Evolutionary conservation across 2,797 vertebrate species (phyloP), one percentile per base, ranked within the genome.

Genomic region (Alectoris magna): DNA sequence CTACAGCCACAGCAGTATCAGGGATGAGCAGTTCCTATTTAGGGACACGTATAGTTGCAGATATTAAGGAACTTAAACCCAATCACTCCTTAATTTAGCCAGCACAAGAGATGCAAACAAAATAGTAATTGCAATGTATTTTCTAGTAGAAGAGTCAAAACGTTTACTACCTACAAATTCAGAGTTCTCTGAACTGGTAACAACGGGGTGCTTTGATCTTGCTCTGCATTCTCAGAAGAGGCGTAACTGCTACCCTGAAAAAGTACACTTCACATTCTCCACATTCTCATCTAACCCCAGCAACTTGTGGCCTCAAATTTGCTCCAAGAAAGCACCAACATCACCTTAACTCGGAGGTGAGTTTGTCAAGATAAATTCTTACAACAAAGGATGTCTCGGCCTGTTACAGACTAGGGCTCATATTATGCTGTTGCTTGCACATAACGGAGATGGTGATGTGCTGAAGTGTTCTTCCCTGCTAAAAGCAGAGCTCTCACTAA

Each of bases 311-410:
- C 73, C 26, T 59, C 63, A 22, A 43, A 64, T 31, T 55, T 36
- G 59, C 68, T 60, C 14, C 36, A 56, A 66, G 48, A 67, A 76
- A 87, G 80, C 46, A 63, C 59, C 38, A 85, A 34, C 31, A 48
- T 31, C 60, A 27, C 62, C 44, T 53, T 15, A 24, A 46, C 34
- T 63, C 76, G 34, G 23, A 56, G 87, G 71, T 5, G 24, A 66
- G 34, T 66, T 51, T 39, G n/a, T 14, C 27, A 22, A 62, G 77
- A 53, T 17, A 29, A 53, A 58, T 24, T 59, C 51, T 16, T 21
- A 60, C 16, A 39, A 34, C 26, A 34, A 5, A 19, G 0, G 0
- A 51, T 4, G 24, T 1, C 0, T 36, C 62, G 8, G 10, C 34
- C 63, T 60, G 19, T 48, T 13, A 6, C 72, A 22, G 72, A 31